phyloP scores from a whole-genome alignment of 2,797 vertebrate species.

The Platalea minor region DNA sequence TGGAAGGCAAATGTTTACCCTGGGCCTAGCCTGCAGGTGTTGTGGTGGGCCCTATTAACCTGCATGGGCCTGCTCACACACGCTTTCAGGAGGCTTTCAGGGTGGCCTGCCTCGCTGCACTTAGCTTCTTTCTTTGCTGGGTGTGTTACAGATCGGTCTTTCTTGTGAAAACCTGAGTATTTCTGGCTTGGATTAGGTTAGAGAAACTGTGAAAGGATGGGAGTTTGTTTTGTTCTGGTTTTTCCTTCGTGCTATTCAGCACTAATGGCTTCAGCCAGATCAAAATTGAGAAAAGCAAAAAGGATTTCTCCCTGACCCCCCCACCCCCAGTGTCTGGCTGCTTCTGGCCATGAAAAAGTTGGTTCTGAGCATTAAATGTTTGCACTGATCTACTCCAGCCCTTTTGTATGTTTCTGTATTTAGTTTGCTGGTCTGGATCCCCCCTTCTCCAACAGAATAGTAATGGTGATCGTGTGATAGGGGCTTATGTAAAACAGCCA shows the following conservation, averaged over 20 bases:
- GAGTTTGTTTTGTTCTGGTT: not conserved
- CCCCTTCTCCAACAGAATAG: not conserved
- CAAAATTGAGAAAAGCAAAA: not conserved
- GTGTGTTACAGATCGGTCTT: accelerated
- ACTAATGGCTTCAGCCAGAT: not conserved
- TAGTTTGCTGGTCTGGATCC: not conserved
- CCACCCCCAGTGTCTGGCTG: not conserved
- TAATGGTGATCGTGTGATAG: not conserved
- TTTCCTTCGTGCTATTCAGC: not conserved
- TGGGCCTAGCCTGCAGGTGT: not conserved
- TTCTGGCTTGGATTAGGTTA: not conserved
- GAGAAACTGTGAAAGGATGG: not conserved
- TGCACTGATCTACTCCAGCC: not conserved
- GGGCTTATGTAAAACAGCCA: not conserved
- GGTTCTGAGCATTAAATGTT: not conserved
- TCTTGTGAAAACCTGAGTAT: not conserved
- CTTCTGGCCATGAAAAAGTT: not conserved
- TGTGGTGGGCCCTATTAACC: not conserved
- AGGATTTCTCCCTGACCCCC: not conserved
- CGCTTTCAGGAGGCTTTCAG: accelerated
- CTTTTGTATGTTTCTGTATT: not conserved
- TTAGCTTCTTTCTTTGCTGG: not conserved
- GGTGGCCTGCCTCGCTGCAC: not conserved
- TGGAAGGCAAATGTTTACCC: constrained; percentile 1
- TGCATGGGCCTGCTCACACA: not conserved